A percentile compares a stretch with the other conserved stretches of the same genome.
Conservation (phyloP, 2,113 vertebrate genomes). For the Laterallus jamaicensis region DNA sequence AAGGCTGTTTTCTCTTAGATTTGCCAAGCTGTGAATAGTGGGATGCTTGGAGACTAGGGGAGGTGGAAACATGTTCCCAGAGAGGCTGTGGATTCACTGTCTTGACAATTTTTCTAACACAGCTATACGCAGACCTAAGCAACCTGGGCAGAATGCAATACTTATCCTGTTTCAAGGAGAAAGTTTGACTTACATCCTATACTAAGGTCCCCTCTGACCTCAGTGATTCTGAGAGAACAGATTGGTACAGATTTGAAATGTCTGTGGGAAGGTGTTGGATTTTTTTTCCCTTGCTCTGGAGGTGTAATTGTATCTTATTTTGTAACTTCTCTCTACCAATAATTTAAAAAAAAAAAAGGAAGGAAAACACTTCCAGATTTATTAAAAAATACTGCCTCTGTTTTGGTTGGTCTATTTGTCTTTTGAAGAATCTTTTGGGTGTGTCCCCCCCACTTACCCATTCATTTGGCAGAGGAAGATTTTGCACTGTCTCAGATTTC, state of each 20-base stretch:
- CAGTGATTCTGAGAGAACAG: neutral
- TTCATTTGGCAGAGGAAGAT: neutral
- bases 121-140: neutral
- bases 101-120: neutral
- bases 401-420: neutral
- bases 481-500: neutral
- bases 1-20: neutral
- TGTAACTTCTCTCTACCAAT: neutral
- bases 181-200: neutral
- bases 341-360: neutral
- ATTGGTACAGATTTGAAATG: neutral
- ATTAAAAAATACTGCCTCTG: neutral
- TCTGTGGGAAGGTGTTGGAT: neutral
- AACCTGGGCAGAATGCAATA: neutral
- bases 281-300: neutral
- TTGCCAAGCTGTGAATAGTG: neutral
- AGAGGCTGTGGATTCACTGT: neutral
- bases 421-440: neutral
- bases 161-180: neutral
- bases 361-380: neutral
- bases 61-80: accelerated
- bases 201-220: neutral
- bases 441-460: neutral
- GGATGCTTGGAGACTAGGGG: neutral
- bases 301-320: neutral